Evolutionary conservation across 2,888 invertebrate species (phyloP).

Genomic region (Cheiracanthium punctorium): DNA sequence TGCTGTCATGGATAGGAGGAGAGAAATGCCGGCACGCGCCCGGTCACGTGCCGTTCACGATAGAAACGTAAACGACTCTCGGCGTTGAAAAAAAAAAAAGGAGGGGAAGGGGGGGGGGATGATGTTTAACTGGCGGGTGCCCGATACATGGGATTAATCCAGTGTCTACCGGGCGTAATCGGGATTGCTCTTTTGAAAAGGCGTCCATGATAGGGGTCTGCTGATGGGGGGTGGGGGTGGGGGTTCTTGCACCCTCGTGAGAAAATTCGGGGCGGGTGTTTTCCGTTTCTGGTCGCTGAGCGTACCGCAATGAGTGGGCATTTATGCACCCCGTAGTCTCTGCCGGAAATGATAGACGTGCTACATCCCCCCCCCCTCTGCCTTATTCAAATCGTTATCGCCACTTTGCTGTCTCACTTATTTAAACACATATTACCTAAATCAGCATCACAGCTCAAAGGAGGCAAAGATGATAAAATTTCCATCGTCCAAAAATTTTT

Average conservation of each 20-base stretch:
- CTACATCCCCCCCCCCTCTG: constrained; percentile 10
- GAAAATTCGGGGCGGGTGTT: constrained; percentile 57
- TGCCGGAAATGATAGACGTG: constrained; percentile 12
- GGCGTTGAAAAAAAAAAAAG: constrained; percentile 9
- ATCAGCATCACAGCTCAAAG: too few relatives aligned
- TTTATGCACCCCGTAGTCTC: constrained; percentile 31
- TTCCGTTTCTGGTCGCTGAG: constrained; percentile 63
- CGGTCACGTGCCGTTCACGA: constrained; percentile 30
- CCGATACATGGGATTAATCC: constrained; percentile 28
- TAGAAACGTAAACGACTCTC: constrained; percentile 48
- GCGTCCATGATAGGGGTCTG: neutral
- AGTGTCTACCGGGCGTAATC: constrained; percentile 35
- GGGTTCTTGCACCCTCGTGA: constrained; percentile 17
- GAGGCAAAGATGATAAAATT: too few relatives aligned
- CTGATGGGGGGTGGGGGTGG: neutral
- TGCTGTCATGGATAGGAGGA: constrained; percentile 31
- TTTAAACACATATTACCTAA: too few relatives aligned
- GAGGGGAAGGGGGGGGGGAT: neutral
- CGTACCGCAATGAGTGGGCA: constrained; percentile 62
- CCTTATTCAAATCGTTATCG: neutral
- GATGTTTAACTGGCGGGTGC: constrained; percentile 15
- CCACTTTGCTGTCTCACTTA: neutral
- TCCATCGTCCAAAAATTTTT: too few relatives aligned
- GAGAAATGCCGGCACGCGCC: constrained; percentile 38
- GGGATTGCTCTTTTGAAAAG: constrained; percentile 14